These are phyloP conservation scores for Chaunax sp. DNA, from an alignment of 2,797 vertebrate genomes.

Conservation along the genomic window DNA sequence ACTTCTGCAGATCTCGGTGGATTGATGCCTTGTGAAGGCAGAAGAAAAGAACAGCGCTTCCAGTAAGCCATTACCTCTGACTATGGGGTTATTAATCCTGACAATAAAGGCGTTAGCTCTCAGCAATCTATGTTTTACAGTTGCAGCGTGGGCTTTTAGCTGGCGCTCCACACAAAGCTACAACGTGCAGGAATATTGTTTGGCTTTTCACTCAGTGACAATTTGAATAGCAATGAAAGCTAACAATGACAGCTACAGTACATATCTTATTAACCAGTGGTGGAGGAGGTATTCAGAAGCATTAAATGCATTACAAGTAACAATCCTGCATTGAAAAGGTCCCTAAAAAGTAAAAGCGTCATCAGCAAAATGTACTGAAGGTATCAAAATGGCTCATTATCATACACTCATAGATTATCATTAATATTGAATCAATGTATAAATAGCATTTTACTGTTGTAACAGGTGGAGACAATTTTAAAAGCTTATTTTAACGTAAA, in stretches of 20 bases:
- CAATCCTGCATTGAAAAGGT: constrained; percentile 3
- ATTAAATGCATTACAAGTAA: no score
- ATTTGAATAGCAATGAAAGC: constrained; percentile 6
- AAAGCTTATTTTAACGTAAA: no score
- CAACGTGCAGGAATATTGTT: constrained; percentile 14
- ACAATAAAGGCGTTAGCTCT: constrained; percentile 57
- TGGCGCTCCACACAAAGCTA: constrained; percentile 5
- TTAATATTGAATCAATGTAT: no score
- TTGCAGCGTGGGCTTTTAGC: constrained; percentile 33
- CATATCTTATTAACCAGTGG: constrained; percentile 18
- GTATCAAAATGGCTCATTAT: background rate
- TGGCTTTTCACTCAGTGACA: constrained; percentile 5
- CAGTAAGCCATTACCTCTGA: constrained; percentile 57
- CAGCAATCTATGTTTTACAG: constrained; percentile 47
- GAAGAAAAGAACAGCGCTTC: constrained; percentile 51
- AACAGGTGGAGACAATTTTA: no score
- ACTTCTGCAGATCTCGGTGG: constrained; percentile 45
- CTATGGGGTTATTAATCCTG: constrained; percentile 62
- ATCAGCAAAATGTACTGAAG: background rate
- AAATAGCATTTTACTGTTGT: no score
- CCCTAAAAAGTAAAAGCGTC: background rate
- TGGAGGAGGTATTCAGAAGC: background rate
- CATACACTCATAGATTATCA: no score
- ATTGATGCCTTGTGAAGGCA: constrained; percentile 44
- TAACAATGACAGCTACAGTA: background rate